phyloP scores from a whole-genome alignment of 1,140 invertebrate genomes.

The Drosophila jambulina region DNA sequence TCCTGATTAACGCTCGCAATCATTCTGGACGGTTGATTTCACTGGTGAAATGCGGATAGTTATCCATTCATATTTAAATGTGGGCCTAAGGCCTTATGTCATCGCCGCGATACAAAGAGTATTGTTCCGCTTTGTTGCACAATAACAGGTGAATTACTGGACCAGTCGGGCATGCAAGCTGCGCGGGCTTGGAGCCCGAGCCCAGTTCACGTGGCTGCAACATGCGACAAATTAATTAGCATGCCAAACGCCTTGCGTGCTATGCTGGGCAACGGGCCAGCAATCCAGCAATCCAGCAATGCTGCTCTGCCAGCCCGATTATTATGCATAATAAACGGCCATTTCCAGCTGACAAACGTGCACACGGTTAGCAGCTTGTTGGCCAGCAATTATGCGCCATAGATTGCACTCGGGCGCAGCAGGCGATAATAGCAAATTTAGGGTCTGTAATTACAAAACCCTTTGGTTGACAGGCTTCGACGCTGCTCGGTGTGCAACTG shows the following conservation, averaged over 20 bases:
- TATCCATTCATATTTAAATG: slow-evolving; percentile 33
- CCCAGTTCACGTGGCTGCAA: slow-evolving; percentile 64
- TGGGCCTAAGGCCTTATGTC: slow-evolving; percentile 13
- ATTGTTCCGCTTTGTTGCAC: slow-evolving; percentile 68
- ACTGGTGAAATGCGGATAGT: slow-evolving; percentile 14
- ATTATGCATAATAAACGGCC: slow-evolving; percentile 40
- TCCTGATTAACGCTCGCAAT: slow-evolving; percentile 1
- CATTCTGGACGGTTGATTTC: not conserved
- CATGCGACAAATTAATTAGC: slow-evolving; percentile 75
- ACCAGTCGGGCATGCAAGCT: slow-evolving; percentile 58
- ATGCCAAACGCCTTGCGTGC: slow-evolving; percentile 48
- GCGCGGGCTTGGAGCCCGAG: slow-evolving; percentile 7
- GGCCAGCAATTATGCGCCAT: slow-evolving; percentile 45
- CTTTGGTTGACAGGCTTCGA: slow-evolving; percentile 22
- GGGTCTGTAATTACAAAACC: slow-evolving; percentile 35
- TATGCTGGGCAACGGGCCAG: slow-evolving; percentile 18
- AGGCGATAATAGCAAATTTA: slow-evolving; percentile 23
- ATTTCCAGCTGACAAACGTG: slow-evolving; percentile 52
- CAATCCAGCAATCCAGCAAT: not conserved
- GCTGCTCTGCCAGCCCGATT: not conserved
- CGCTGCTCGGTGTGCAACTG: slow-evolving; percentile 15
- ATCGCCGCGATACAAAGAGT: slow-evolving; percentile 8
- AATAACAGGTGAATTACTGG: slow-evolving; percentile 56
- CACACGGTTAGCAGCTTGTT: slow-evolving; percentile 42
- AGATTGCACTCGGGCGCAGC: slow-evolving; percentile 27